Percentiles rank a stretch among this genome's conserved stretches.
Conservation (phyloP, 2,113 vertebrate species). For the Oplegnathus fasciatus region DNA sequence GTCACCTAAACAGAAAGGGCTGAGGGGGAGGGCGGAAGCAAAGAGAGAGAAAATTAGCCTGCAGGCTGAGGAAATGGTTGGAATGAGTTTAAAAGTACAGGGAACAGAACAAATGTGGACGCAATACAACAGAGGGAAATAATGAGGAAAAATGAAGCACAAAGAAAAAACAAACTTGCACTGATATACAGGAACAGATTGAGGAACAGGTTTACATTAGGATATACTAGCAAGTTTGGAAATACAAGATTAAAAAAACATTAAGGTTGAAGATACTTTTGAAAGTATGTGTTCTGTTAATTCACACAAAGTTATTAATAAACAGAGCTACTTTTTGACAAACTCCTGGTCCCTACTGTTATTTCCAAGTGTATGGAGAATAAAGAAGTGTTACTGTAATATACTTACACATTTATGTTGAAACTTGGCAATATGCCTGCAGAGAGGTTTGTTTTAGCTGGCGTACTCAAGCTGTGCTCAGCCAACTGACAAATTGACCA, state of each 20-base stretch:
- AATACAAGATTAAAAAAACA: background rate
- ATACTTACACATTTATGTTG: slow-evolving; percentile 20
- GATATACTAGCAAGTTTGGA: background rate
- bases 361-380: background rate
- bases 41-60: slow-evolving; percentile 24
- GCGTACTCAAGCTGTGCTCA: slow-evolving; percentile 60
- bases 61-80: slow-evolving; percentile 37
- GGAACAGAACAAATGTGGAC: background rate
- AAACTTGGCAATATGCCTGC: slow-evolving; percentile 7
- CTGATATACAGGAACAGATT: background rate
- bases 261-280: background rate
- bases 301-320: background rate
- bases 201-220: background rate
- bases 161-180: background rate
- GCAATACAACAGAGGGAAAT: background rate
- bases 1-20: slow-evolving; percentile 43
- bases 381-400: background rate
- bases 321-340: background rate
- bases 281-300: background rate
- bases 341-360: background rate
- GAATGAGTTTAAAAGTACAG: slow-evolving; percentile 38
- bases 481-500: slow-evolving; percentile 69
- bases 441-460: slow-evolving; percentile 52
- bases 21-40: slow-evolving; percentile 2
- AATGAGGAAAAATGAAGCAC: slow-evolving; percentile 1